Evolutionary conservation across 1,140 invertebrate species (phyloP), one percentile per base, ranked within the genome.

Genomic region (Limonius californicus): DNA sequence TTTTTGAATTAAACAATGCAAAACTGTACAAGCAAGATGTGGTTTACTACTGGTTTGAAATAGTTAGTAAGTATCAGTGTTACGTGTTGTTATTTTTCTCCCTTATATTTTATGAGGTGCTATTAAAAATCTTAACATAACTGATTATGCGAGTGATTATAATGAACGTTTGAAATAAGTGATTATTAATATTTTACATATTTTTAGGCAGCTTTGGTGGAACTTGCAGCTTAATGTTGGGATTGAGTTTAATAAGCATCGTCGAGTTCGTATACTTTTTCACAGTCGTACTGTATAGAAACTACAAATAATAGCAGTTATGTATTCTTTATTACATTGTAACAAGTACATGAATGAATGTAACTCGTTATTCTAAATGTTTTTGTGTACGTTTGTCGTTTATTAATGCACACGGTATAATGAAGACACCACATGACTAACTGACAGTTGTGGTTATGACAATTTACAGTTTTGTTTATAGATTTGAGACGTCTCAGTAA

Each of bases 1-100:
- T 68, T 58, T 76, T 77, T 43, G 63, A 61, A 20, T 66, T 32
- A 27, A 42, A 30, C 1, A 58, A 63, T 53, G 66, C 64, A 2
- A 67, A 68, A 12, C 39, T 62, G 1, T 73, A 71, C 4, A 77
- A 73, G 32, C 76, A 77, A 47, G 75, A 77, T 42, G 61, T 76
- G 1, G 58, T 68, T 4, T 71, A 72, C 55, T 76, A 74, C 20
- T 79, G 78, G 78, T 79, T 75, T 35, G 77, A 80, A 56, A 65
- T 78, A 3, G 20, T 80, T 18, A 77, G 78, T 80, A 66, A 77
- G 76, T 15, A 27, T 9, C 30, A 18, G n/a, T 14, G 45, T 39
- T 54, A 57, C 27, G 0, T 30, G 6, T 15, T 55, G 20, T 50
- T 18, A 21, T 53, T 23, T 12, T 16, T 8, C n/a, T n/a, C n/a